Conservation (phyloP, 1,140 invertebrate species). For the Globodera ellingtonae region DNA sequence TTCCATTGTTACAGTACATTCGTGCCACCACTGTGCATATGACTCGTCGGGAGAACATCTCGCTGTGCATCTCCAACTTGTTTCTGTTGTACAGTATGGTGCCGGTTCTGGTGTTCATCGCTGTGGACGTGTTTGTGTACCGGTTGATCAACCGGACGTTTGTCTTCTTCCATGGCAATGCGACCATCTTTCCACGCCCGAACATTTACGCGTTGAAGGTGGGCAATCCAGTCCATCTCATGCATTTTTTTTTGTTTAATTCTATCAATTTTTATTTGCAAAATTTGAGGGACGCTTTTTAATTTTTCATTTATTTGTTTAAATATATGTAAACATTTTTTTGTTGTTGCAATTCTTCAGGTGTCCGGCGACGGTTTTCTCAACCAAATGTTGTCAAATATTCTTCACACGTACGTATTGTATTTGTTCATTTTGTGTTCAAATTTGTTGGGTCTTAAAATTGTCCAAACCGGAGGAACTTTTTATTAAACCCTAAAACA, state of each 20-base stretch:
- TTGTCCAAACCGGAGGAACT: too few relatives aligned
- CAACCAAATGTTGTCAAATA: conserved; percentile 35
- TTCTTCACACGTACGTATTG: conserved; percentile 37
- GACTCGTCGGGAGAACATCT: conserved; percentile 26
- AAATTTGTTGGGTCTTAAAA: background rate
- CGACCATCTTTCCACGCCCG: conserved; percentile 35
- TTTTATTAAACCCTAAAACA: too few relatives aligned
- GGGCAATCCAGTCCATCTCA: too few relatives aligned
- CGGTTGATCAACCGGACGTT: conserved; percentile 29
- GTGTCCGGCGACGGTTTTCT: conserved; percentile 49
- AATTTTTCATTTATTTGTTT: too few relatives aligned
- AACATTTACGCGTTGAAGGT: conserved; percentile 50
- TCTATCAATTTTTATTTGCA: too few relatives aligned
- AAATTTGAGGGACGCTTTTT: too few relatives aligned
- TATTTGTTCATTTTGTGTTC: background rate
- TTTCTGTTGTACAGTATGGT: conserved; percentile 31
- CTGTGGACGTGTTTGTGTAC: conserved; percentile 39
- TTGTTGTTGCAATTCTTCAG: conserved; percentile 22
- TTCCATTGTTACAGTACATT: conserved; percentile 34
- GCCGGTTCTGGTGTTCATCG: conserved; percentile 34
- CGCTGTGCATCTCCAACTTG: background rate
- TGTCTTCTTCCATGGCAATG: conserved; percentile 42
- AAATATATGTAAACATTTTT: background rate
- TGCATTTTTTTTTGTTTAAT: too few relatives aligned
- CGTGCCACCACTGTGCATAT: conserved; percentile 19